phyloP scores from a whole-genome alignment of 2,888 invertebrate species.

The Catocala fraxini region DNA sequence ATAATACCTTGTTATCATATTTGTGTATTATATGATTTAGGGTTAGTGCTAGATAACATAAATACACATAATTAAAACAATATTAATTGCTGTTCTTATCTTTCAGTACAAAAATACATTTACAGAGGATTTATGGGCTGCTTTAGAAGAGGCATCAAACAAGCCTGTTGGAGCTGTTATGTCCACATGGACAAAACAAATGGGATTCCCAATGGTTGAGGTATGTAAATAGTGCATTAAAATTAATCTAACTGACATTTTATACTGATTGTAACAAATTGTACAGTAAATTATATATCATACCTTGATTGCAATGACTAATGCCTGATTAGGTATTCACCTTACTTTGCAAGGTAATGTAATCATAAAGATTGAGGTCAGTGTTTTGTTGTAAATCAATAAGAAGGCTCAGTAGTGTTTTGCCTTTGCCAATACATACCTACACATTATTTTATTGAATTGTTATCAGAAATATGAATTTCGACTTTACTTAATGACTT shows the following conservation, averaged over 20 bases:
- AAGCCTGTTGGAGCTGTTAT: constrained; percentile 97
- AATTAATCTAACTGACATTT: too few relatives aligned
- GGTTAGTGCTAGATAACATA: too few relatives aligned
- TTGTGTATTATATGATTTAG: not conserved
- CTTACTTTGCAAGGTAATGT: not conserved
- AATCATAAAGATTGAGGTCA: not conserved
- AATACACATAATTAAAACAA: not conserved
- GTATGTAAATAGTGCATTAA: constrained; percentile 61
- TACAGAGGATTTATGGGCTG: constrained; percentile 97
- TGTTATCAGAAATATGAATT: too few relatives aligned
- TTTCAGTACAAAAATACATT: constrained; percentile 95
- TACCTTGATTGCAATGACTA: too few relatives aligned
- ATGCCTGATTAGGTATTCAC: too few relatives aligned
- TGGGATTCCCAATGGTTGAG: constrained; percentile 95
- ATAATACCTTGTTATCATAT: not conserved
- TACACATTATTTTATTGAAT: too few relatives aligned
- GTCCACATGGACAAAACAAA: constrained; percentile 98
- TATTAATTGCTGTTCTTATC: constrained; percentile 19
- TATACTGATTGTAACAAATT: too few relatives aligned
- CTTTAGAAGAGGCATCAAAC: constrained; percentile 95
- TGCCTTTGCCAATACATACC: too few relatives aligned
- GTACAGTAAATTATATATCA: too few relatives aligned
- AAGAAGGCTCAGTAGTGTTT: not conserved
- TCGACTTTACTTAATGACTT: too few relatives aligned
- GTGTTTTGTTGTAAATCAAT: not conserved